Conservation (phyloP, 2,888 invertebrate genomes). For the Megaustenia siamemsis region DNA sequence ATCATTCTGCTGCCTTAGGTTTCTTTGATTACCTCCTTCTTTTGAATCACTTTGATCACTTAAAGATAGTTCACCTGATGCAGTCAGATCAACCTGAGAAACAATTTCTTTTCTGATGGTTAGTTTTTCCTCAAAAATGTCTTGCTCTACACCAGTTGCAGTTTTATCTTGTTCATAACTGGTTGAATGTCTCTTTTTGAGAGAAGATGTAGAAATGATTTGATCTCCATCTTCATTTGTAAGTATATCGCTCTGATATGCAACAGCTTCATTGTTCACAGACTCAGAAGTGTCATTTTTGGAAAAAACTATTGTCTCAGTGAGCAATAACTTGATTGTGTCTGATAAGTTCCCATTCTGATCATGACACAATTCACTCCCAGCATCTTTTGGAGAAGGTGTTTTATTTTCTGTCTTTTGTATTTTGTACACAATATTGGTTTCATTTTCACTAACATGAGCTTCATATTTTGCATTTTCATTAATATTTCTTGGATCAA, state of each 20-base stretch:
- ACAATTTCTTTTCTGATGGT: slow-evolving; percentile 51
- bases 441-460: slow-evolving; percentile 69
- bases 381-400: slow-evolving; percentile 56
- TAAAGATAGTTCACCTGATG: not conserved
- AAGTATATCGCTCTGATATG: slow-evolving; percentile 53
- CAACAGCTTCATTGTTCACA: slow-evolving; percentile 60
- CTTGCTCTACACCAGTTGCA: slow-evolving; percentile 57
- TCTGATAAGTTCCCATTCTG: slow-evolving; percentile 59
- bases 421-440: slow-evolving; percentile 71
- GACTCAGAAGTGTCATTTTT: slow-evolving; percentile 63
- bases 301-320: slow-evolving; percentile 62
- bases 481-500: slow-evolving; percentile 15
- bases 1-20: not conserved
- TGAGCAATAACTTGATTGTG: slow-evolving; percentile 68
- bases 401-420: slow-evolving; percentile 72
- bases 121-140: slow-evolving; percentile 58
- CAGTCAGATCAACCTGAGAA: slow-evolving; percentile 43
- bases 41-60: not conserved
- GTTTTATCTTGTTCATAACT: slow-evolving; percentile 57
- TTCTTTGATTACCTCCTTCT: not conserved
- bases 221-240: slow-evolving; percentile 49
- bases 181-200: slow-evolving; percentile 56
- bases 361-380: slow-evolving; percentile 25
- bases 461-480: slow-evolving; percentile 66
- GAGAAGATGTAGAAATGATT: slow-evolving; percentile 57